Conservation (phyloP, 2,113 vertebrate genomes). For the Rhizomys pruinosus region DNA sequence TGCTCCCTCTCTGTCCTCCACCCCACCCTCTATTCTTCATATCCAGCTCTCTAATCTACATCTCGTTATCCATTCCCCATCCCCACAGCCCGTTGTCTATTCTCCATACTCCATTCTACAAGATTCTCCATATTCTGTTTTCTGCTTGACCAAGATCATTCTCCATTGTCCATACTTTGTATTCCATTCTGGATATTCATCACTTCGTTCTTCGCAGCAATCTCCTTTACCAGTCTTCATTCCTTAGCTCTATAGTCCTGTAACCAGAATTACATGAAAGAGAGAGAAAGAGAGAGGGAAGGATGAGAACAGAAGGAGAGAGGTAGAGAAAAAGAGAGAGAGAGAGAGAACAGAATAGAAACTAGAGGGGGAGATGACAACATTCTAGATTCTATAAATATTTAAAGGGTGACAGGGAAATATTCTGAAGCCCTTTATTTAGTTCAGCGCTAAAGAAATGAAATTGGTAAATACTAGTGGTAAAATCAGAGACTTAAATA, state of each 20-base stretch:
- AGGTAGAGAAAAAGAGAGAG: neutral
- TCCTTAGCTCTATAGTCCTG: neutral
- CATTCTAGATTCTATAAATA: too few species aligned
- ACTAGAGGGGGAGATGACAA: neutral
- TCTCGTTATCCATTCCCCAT: neutral
- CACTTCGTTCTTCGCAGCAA: too few species aligned
- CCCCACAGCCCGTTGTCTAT: neutral
- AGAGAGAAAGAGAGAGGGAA: accelerated
- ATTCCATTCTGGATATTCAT: neutral
- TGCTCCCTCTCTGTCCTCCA: too few species aligned
- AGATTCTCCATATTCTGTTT: neutral
- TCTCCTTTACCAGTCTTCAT: too few species aligned
- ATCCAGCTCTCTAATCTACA: too few species aligned
- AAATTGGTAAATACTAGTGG: neutral
- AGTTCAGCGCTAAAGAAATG: neutral
- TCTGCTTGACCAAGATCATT: neutral
- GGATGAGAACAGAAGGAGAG: neutral
- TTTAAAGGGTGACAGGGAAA: neutral
- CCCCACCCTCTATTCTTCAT: neutral
- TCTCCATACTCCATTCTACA: neutral
- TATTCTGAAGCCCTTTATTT: neutral
- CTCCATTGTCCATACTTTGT: neutral
- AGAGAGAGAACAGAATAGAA: neutral
- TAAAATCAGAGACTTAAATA: neutral
- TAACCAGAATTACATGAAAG: neutral